Base-by-base conservation (phyloP, 2,888 invertebrate genomes). In the Machimus rusticus region DNA sequence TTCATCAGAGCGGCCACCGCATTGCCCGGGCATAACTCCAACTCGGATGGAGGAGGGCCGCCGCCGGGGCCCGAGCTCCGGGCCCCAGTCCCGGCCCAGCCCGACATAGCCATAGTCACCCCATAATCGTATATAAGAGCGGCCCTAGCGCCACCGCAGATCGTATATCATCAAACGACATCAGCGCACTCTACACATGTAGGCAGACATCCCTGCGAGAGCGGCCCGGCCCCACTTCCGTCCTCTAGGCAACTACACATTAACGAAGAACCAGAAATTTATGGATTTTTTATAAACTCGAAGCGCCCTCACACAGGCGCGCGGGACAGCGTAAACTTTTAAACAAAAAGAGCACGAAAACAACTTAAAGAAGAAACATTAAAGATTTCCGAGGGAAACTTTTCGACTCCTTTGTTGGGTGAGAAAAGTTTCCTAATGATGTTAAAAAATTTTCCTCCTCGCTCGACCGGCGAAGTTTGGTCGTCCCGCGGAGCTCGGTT, bases 391-490 rank as follows among this genome's bases (percentile, higher is more conserved):
- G 74, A 34, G 37, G 37, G 86, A 87, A 87, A 87, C 79, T 87
- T 87, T 87, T 43, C 74, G 87, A 86, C 87, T 87, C 51, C 77
- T 86, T 87, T 79, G 86, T 87, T 87, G 87, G 86, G 86, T 86
- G 87, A 86, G 86, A 87, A 86, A 87, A 87, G 87, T 87, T 87
- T 86, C 74, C 86, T 86, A 87, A 87, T 87, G 87, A 87, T 87
- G 87, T 87, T 86, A 79, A 84, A 84, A 39, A 84, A 66, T 84
- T 84, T 84, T 74, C 66, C 55, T 39, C 84, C 51, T 51, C 46
- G 39, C 43, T 31, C 55, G 23, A 28, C 31, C n/a, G 16, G 31
- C 31, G 81, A 81, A 55, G 14, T 51, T 51, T 55, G 51, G 55
- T 31, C 31, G 19, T 31, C 57, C 51, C 81, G 51, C 31, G 34